Percentiles rank a stretch among this genome's conserved stretches.
Evolutionary conservation across 2,888 invertebrate genomes (phyloP).

Genomic region (Leptopterna dolabrata): DNA sequence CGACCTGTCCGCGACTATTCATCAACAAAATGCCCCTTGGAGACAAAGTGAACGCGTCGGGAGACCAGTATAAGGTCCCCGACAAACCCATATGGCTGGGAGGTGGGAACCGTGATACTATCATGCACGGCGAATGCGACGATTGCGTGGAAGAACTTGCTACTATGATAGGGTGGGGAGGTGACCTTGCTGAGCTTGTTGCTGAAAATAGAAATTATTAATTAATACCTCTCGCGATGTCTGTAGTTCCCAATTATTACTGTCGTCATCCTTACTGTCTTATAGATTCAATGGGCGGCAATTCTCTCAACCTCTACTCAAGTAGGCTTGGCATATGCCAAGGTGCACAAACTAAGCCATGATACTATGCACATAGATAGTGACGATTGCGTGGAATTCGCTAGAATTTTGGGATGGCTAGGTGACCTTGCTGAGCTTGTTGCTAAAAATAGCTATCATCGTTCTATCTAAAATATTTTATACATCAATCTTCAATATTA

Average conservation of each 20-base stretch:
- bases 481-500: too few relatives aligned
- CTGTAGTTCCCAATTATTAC: too few relatives aligned
- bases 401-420: slow-evolving; percentile 82
- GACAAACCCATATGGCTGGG: slow-evolving; percentile 67
- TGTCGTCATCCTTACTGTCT: too few relatives aligned
- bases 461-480: too few relatives aligned
- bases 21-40: slow-evolving; percentile 78
- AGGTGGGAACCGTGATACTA: slow-evolving; percentile 79
- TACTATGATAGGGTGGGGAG: slow-evolving; percentile 80
- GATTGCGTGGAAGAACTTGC: slow-evolving; percentile 80
- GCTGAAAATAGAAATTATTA: not conserved
- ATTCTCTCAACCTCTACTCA: too few relatives aligned
- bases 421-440: not conserved
- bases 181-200: not conserved
- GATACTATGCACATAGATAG: slow-evolving; percentile 90
- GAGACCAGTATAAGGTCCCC: slow-evolving; percentile 74
- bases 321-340: too few relatives aligned
- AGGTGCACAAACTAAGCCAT: too few relatives aligned
- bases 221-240: not conserved
- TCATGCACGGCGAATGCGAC: slow-evolving; percentile 85
- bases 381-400: slow-evolving; percentile 82
- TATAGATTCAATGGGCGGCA: too few relatives aligned
- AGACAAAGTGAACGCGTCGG: slow-evolving; percentile 71
- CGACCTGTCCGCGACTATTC: slow-evolving; percentile 82
- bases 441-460: not conserved